Evolutionary conservation across 1,140 invertebrate genomes (phyloP), one percentile per base, ranked within the genome.

Genomic region (Cydia splendana): DNA sequence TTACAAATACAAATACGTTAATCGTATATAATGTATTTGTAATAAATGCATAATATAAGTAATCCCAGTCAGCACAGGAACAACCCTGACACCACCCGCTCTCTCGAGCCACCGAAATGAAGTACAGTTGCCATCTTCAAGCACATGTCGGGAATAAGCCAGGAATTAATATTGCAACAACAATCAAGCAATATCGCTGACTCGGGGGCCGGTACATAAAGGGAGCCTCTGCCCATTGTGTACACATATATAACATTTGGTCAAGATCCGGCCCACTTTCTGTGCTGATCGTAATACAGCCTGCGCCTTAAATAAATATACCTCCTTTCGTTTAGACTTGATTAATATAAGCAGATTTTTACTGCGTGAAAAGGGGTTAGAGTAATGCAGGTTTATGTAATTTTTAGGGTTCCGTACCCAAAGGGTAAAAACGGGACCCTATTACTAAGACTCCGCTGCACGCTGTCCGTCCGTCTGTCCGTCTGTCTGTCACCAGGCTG

Each of bases 81-180:
- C 9, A 65, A 65, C 79, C 78, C 82, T 84, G 7, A 9, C 38
- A 7, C 38, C 38, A 42, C 38, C 38, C 83, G 79, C 84, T 87
- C 88, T 88, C 88, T 88, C 85, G 38, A 85, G 88, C 87, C 91
- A 90, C 89, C 89, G 85, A 88, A 89, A 91, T 86, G 86, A 85
- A 42, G 38, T 42, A 91, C 88, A 89, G 87, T 88, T 86, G 87
- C 83, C 85, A 86, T 84, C 86, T 86, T 89, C 88, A 89, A 88
- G 80, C 89, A 89, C 88, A 92, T 91, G 88, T 89, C 84, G 83
- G 85, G 83, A 86, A 86, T 76, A 82, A 90, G 78, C 76, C 67
- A 74, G 88, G 84, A 87, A 92, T 91, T 92, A 92, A 91, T 91
- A 91, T 86, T 84, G 76, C 75, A 75, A 81, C 78, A 73, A 77